Percentiles rank a stretch among this genome's conserved stretches.
Conservation (phyloP, 2,888 invertebrate genomes). For the Apoderus coryli region DNA sequence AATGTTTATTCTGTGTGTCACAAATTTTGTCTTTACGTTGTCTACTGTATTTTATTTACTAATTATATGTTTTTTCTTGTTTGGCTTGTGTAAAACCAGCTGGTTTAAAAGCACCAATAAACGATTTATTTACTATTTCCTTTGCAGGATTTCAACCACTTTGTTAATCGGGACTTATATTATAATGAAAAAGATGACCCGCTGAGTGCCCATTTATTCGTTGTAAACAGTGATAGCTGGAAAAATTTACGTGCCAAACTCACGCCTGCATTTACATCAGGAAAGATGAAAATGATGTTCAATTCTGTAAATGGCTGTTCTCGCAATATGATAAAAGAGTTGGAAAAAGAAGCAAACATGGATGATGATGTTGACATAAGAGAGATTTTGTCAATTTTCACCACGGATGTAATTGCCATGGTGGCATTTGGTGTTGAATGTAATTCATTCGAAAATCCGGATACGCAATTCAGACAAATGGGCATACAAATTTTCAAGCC, state of each 20-base stretch:
- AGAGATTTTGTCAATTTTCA: conserved; percentile 36
- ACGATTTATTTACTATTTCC: too few species aligned
- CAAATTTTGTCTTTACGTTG: too few species aligned
- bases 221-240: conserved; percentile 42
- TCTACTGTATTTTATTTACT: too few species aligned
- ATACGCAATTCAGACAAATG: conserved; percentile 27
- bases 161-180: conserved; percentile 23
- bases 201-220: conserved; percentile 39
- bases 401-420: conserved; percentile 43
- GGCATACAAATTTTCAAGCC: conserved; percentile 17
- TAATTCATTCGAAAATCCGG: conserved; percentile 35
- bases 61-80: too few species aligned
- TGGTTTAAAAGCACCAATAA: too few species aligned
- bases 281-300: conserved; percentile 34
- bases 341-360: conserved; percentile 13
- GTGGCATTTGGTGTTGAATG: conserved; percentile 45
- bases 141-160: conserved; percentile 17
- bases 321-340: conserved; percentile 20
- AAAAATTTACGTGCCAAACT: conserved; percentile 42
- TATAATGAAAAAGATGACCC: conserved; percentile 25
- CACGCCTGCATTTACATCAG: conserved; percentile 39
- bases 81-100: too few species aligned
- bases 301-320: conserved; percentile 23
- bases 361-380: background rate
- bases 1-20: too few species aligned